Evolutionary conservation across 2,888 invertebrate genomes (phyloP).

Genomic region (Andricus curvator): DNA sequence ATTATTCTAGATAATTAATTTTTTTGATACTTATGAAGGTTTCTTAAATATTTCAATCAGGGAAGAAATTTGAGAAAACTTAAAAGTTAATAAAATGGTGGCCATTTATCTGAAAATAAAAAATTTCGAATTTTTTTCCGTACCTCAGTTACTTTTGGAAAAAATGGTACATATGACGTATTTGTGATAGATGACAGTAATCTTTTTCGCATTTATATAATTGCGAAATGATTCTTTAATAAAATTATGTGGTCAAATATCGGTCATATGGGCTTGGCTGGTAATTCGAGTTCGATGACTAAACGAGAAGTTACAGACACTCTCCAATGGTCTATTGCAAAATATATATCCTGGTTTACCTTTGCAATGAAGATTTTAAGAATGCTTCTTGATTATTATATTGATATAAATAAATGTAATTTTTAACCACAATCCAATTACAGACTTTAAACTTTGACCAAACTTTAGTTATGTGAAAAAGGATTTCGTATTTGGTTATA

Average conservation of each 20-base stretch:
- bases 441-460: too few species aligned
- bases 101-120: too few species aligned
- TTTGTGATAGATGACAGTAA: neutral
- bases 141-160: too few species aligned
- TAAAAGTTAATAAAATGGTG: too few species aligned
- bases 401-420: neutral
- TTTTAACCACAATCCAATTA: neutral
- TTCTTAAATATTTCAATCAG: neutral
- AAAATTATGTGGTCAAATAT: slow-evolving; percentile 25
- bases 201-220: neutral
- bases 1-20: neutral
- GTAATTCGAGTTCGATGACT: slow-evolving; percentile 39
- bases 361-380: neutral
- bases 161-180: neutral
- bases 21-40: neutral
- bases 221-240: slow-evolving; percentile 20
- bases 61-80: too few species aligned
- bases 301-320: slow-evolving; percentile 11
- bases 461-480: too few species aligned
- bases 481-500: too few species aligned
- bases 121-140: too few species aligned
- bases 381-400: neutral
- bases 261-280: slow-evolving; percentile 19
- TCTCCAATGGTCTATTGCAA: neutral
- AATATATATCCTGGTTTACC: neutral